Base-by-base conservation (phyloP, 2,888 invertebrate genomes). In the Ligdia adustata region DNA sequence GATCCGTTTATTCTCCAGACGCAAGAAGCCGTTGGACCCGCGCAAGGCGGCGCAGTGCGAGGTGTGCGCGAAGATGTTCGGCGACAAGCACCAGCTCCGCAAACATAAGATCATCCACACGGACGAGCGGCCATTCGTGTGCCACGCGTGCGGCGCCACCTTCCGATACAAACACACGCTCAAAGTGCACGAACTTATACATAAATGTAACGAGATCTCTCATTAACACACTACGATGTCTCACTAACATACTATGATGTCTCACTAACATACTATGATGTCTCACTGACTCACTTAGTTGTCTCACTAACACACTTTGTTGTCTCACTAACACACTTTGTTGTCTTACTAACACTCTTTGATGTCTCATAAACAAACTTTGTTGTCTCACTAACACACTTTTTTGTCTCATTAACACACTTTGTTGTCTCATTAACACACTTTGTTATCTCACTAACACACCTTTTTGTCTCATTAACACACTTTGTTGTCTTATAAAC, bases 131-230 rank as follows among this genome's bases (percentile, higher is more conserved):
- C 43, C 50, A 0, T 41, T 38, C 18, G 38, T 50, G 13, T 54
- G 54, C 11, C 6, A 15, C 0, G 29, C 44, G 7, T 58, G 58
- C 24, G 58, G 51, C 2, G 51, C 51, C 28, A 4, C 34, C 0
- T 58, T 48, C 39, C 34, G 48, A 4, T 51, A 58, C 13, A 22
- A 28, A 1, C 43, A 46, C 6, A 33, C 44, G 3, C 16, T 57
- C 7, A 49, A 32, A 4, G 32, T 37, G 7, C 57, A 57, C 7
- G 35, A 49, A 32, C 13, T 52, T 20, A 32, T 42, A 9, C 57
- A 57, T 9, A 32, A 26, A 7, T 46, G 49, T 39, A 29, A 41
- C 22, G 29, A 14, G 7, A 7, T 9, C 4, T n/a, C n/a, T n/a
- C n/a, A n/a, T n/a, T n/a, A n/a, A 4, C 4, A 5, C 1, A 27